These are phyloP conservation scores for Piezodorus guildinii DNA, from an alignment of 1,140 invertebrate genomes.

Conservation along the genomic window DNA sequence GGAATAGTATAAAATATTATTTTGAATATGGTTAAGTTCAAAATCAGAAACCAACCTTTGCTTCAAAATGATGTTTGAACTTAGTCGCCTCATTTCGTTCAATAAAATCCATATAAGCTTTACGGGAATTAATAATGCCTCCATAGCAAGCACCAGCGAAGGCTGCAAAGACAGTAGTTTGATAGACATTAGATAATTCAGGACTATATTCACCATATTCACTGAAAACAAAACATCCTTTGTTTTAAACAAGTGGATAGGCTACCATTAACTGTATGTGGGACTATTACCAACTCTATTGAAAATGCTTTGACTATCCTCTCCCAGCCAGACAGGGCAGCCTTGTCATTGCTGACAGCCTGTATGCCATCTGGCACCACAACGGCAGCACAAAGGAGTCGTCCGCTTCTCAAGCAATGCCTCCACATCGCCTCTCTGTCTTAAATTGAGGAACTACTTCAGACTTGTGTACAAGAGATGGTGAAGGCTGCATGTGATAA, in stretches of 20 bases:
- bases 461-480: background rate
- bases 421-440: background rate
- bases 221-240: slow-evolving; percentile 34
- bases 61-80: slow-evolving; percentile 51
- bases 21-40: no score
- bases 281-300: slow-evolving; percentile 4
- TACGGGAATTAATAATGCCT: slow-evolving; percentile 43
- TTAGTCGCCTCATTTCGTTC: slow-evolving; percentile 57
- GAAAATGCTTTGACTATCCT: slow-evolving; percentile 14
- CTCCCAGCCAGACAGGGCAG: slow-evolving; percentile 4
- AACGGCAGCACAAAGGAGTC: slow-evolving; percentile 9
- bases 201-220: slow-evolving; percentile 44
- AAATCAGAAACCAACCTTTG: slow-evolving; percentile 41
- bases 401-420: background rate
- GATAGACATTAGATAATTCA: slow-evolving; percentile 45
- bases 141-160: slow-evolving; percentile 49
- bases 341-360: background rate
- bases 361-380: background rate
- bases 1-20: no score
- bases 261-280: background rate
- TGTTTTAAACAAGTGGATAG: background rate
- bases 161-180: slow-evolving; percentile 40
- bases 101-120: slow-evolving; percentile 52
- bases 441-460: background rate
- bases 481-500: background rate